Evolutionary conservation across 2,113 vertebrate genomes (phyloP), one percentile per base, ranked within the genome.

Genomic region (Asarcornis scutulata): DNA sequence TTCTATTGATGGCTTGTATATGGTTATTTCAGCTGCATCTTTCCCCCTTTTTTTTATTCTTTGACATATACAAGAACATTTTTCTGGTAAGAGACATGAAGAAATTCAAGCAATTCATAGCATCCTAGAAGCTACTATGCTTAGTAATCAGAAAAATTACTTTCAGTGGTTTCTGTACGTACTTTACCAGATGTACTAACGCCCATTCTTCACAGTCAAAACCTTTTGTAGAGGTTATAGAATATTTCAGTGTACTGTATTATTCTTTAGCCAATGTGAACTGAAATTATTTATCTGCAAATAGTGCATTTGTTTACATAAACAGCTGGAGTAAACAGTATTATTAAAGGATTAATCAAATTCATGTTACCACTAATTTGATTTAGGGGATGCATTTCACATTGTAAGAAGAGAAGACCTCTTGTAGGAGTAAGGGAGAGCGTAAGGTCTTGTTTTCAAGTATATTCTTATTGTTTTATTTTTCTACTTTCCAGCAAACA

Each of bases 331-430:
- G 11, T 80, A 58, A 88, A 69, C 26, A 18, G 4, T 68, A 58
- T 89, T 85, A 31, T 46, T 83, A 78, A 29, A 88, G 18, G 17
- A 71, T 83, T 88, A 77, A 71, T 83, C 17, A 26, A 15, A 16
- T 88, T 80, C 27, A n/a, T 0, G 0, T 25, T 62, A 32, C 13
- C 27, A 10, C 36, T 50, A 17, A 36, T 73, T 59, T 80, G 52
- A 83, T 83, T 86, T 89, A 46, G 69, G 46, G 27, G 3, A 14
- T 23, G 2, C 15, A 4, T 63, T 78, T 87, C 52, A 60, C 27
- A 73, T 64, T 21, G 14, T 69, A 71, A 81, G 63, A 77, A 40
- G 36, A 85, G n/a, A 21, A 62, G 52, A 17, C 14, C 16, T 67
- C 13, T 60, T 25, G 8, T 20, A 50, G 17, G 25, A 31, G 6